Base-by-base conservation (phyloP, 2,113 vertebrate species). In the Oreochromis tanganicae region DNA sequence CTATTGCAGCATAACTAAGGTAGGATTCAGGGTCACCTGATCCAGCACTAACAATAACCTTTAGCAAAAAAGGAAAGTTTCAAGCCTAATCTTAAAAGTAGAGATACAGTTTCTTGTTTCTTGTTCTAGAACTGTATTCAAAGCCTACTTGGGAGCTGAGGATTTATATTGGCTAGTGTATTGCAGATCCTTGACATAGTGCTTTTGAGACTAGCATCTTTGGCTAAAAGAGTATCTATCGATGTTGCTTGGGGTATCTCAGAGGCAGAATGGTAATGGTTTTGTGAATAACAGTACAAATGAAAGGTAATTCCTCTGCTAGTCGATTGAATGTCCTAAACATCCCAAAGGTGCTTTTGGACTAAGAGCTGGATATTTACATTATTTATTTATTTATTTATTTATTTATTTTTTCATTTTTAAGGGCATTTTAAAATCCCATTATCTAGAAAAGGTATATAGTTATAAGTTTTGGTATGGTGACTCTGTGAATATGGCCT, bases 121-220 rank as follows among this genome's bases (percentile, higher is more conserved):
- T 63, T 63, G 5, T 36, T 63, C 59, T 32, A 2, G 17, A 66
- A 38, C 19, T 41, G 36, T 68, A 9, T 71, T 43, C n/a, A 43
- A 43, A 71, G n/a, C 38, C 4, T 24, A 16, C 12, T 43, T 43
- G 7, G 63, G 63, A 71, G 12, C 36, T 48, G 14, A 17, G 6
- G 46, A 48, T 48, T 48, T 48, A 48, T 6, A 48, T 7, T 48
- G 14, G 14, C 14, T 4, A 41, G 63, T 68, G 63, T 71, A 71
- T 16, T 32, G 11, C 34, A 68, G 34, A 38, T 68, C 63, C 36
- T 41, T 68, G 19, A 2, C 34, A 21, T 2, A 14, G 66, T 71
- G 36, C 7, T 24, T 71, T 71, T 41, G 66, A 71, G n/a, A 71
- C 66, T 71, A 43, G 66, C 66, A 43, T 71, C 36, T 43, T 41